Base-by-base conservation (phyloP, 2,888 invertebrate species). In the Athalia rosae region DNA sequence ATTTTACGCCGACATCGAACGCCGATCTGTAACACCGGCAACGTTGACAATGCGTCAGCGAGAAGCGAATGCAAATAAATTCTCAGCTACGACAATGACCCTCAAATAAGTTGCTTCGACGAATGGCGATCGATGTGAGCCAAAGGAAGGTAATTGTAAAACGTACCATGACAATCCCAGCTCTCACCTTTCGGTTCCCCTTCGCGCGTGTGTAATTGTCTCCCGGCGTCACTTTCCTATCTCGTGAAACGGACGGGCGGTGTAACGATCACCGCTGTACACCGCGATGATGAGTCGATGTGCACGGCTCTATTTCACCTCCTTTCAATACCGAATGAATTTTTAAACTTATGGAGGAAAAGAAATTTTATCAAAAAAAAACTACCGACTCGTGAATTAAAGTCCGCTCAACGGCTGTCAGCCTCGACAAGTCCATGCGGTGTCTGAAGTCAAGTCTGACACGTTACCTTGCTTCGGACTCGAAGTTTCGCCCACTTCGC, bases 41-140 rank as follows among this genome's bases (percentile, higher is more conserved):
- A 50, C 67, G 67, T 67, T 67, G 67, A 15, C 67, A 67, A 50
- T 67, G 67, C 67, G 67, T 41, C 50, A 11, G 41, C 48, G 48
- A 8, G 53, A 15, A 6, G 5, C 4, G n/a, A 41, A 53, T 48
- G 11, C 3, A 67, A 6, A 41, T 48, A 41, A n/a, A 53, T 9
- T 6, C 13, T 28, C 8, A 7, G 41, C 1, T 41, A 13, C 9
- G 53, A 53, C 67, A 67, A 1, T 67, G 67, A 67, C 67, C 48
- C 50, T 67, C 50, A 67, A 67, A 9, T 41, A 9, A 11, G 50
- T 50, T 6, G 9, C 41, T 15, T 43, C 15, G 66, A 15, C 4
- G n/a, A 66, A 66, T 48, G 9, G 15, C 5, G 15, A 28, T 47
- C 3, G 28, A 28, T 3, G 7, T 15, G 11, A 28, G 28, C 28